phyloP scores from a whole-genome alignment of 2,113 vertebrate species.

The Syngnathoides biaculeatus region DNA sequence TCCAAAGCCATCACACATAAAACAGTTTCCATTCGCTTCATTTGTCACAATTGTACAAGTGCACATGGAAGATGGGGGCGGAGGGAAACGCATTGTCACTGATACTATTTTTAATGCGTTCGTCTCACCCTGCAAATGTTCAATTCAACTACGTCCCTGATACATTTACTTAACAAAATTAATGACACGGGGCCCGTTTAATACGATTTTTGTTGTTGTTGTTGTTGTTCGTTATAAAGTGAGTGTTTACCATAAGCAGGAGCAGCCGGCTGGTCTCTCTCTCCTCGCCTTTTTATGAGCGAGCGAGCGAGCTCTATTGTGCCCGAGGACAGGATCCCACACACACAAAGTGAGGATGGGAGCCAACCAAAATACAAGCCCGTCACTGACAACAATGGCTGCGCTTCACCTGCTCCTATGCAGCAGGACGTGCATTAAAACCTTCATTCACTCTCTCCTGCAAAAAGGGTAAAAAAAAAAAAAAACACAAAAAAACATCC shows the following conservation, averaged over 20 bases:
- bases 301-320: constrained; percentile 84
- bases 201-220: constrained; percentile 91
- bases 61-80: not conserved
- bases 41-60: constrained; percentile 14
- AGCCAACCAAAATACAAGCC: constrained; percentile 94
- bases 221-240: constrained; percentile 90
- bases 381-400: constrained; percentile 93
- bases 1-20: constrained; percentile 37
- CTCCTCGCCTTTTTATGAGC: constrained; percentile 80
- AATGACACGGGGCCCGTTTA: constrained; percentile 74
- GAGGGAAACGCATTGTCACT: constrained; percentile 46
- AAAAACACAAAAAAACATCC: constrained; percentile 63
- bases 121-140: constrained; percentile 58
- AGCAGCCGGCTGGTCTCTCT: constrained; percentile 83
- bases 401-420: constrained; percentile 94
- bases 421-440: constrained; percentile 92
- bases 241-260: constrained; percentile 86
- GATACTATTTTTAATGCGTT: constrained; percentile 66
- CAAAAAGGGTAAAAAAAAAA: constrained; percentile 88
- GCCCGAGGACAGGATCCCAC: constrained; percentile 97
- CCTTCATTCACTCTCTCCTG: constrained; percentile 94
- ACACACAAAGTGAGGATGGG: constrained; percentile 96
- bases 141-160: constrained; percentile 52
- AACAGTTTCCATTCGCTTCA: constrained; percentile 13
- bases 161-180: constrained; percentile 73